Conservation (phyloP, 2,888 invertebrate species). For the Aethes cnicana region DNA sequence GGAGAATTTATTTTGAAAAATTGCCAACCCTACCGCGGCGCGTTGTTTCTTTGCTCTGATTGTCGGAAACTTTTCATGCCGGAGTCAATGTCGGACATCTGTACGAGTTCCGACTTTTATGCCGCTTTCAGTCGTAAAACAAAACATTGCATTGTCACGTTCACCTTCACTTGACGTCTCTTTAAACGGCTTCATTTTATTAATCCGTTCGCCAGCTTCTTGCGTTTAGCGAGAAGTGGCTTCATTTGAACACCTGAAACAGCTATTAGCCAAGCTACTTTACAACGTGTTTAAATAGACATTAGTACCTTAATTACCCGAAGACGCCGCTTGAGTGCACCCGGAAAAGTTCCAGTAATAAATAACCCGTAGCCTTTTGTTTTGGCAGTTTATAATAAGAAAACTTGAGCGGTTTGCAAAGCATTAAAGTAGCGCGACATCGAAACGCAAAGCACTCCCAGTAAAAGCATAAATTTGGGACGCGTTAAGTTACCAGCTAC, state of each 20-base stretch:
- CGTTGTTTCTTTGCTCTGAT: conserved; percentile 29
- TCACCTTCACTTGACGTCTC: conserved; percentile 30
- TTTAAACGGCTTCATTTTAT: conserved; percentile 3
- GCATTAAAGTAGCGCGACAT: conserved; percentile 23
- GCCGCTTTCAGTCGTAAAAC: conserved; percentile 43
- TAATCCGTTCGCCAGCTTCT: conserved; percentile 12
- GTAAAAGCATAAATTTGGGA: conserved; percentile 5
- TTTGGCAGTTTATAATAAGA: conserved; percentile 32
- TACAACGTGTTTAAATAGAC: conserved; percentile 27
- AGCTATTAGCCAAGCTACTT: conserved; percentile 7
- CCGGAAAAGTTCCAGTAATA: conserved; percentile 20
- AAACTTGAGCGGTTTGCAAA: conserved; percentile 26
- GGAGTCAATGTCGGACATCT: conserved; percentile 40
- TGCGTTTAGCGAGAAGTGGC: too few species aligned
- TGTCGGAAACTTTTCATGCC: conserved; percentile 41
- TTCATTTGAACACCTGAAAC: neutral
- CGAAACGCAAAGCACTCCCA: conserved; percentile 14
- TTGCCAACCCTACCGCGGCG: conserved; percentile 27
- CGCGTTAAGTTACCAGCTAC: conserved; percentile 9
- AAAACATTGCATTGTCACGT: conserved; percentile 40
- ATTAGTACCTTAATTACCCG: conserved; percentile 28
- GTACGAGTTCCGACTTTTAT: conserved; percentile 41
- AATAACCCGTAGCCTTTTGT: conserved; percentile 28
- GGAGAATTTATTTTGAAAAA: conserved; percentile 25
- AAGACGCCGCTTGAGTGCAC: conserved; percentile 27